Base-by-base conservation (phyloP, 2,113 vertebrate genomes). In the Tiliqua scincoides region DNA sequence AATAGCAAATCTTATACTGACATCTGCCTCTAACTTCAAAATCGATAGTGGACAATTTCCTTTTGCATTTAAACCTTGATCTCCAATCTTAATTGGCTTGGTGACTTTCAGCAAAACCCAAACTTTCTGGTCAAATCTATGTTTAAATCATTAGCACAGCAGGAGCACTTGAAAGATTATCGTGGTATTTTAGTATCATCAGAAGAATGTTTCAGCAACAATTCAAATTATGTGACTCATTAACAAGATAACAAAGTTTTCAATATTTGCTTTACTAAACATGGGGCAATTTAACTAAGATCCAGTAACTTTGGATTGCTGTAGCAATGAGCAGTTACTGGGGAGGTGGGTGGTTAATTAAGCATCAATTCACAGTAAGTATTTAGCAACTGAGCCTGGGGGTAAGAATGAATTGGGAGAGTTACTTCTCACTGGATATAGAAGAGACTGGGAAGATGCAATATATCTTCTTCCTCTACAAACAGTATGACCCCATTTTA, bases 301-400 rank as follows among this genome's bases (percentile, higher is more conserved):
- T 73, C 75, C 68, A 84, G 32, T 57, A 84, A 63, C 87, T 89
- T 87, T 86, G 93, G 85, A 79, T 87, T 17, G 6, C 3, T 1
- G 17, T 0, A 71, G 79, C 87, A 88, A 62, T 5, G 63, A 88
- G 88, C 63, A n/a, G 52, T 88, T 87, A 14, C 0, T 73, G 83
- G 83, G 82, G 79, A 92, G 83, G 90, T 88, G 87, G 92, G 91
- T 93, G 89, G 93, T 91, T 94, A 91, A 94, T 95, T 94, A 94
- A 92, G 89, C 87, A 63, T 67, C 90, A 85, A 73, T 25, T 93
- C 93, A 76, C 89, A 91, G 89, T 72, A 59, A n/a, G 88, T 91
- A 85, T 84, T 93, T 87, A 92, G 7, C 91, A 88, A 6, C 67
- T 75, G 35, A 93, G 93, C 93, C 90, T 71, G 70, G 70, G 92